Percentiles rank a stretch among this genome's conserved stretches.
phyloP scores from a whole-genome alignment of 1,140 invertebrate genomes.

The Tyrophagus putrescentiae region DNA sequence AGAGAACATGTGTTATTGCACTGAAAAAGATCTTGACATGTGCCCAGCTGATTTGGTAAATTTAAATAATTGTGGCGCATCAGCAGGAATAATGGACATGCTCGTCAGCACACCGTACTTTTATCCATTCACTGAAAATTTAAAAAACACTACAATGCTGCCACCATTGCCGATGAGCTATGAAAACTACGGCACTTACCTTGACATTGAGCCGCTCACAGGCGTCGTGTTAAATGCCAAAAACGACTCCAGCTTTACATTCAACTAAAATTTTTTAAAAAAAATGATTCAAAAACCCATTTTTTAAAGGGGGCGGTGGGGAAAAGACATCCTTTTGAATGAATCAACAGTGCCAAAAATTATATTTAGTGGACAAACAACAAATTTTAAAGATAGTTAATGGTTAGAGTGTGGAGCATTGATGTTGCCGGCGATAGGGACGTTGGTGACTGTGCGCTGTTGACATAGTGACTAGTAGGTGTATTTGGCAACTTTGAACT shows the following conservation, averaged over 20 bases:
- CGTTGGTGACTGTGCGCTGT: too few species aligned
- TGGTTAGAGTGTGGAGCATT: too few species aligned
- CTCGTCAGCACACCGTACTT: slow-evolving; percentile 2
- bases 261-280: too few species aligned
- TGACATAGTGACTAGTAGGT: too few species aligned
- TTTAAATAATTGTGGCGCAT: not conserved
- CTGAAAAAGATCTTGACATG: not conserved
- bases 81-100: not conserved
- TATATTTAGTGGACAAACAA: too few species aligned
- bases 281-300: too few species aligned
- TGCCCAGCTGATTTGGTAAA: not conserved
- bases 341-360: too few species aligned
- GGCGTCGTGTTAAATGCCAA: not conserved
- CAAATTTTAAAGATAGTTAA: too few species aligned
- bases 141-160: not conserved
- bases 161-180: not conserved
- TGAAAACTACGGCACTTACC: slow-evolving; percentile 1
- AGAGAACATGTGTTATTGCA: not conserved
- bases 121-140: not conserved
- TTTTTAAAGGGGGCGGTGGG: too few species aligned
- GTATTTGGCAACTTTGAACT: too few species aligned
- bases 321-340: too few species aligned
- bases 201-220: slow-evolving; percentile 14
- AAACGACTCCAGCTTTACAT: not conserved
- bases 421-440: too few species aligned